These are phyloP conservation scores for Melopsittacus undulatus DNA, from an alignment of 2,797 vertebrate genomes.

Conservation along the genomic window DNA sequence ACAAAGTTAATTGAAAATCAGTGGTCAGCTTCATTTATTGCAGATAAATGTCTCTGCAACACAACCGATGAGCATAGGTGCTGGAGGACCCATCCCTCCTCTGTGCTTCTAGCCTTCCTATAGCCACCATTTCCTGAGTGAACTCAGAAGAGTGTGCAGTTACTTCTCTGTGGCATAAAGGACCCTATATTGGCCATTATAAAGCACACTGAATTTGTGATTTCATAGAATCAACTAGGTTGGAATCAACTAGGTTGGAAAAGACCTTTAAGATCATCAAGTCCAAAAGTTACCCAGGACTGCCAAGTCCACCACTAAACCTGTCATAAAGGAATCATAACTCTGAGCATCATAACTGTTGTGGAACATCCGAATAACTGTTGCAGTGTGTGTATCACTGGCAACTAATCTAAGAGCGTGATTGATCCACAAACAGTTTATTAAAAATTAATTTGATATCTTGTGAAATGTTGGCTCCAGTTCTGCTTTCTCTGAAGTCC, in stretches of 20 bases:
- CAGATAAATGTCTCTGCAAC: background rate
- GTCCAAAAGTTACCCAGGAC: background rate
- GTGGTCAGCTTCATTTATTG: background rate
- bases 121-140: background rate
- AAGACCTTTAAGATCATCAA: background rate
- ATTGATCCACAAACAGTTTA: background rate
- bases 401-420: background rate
- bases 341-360: background rate
- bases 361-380: background rate
- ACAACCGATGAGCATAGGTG: background rate
- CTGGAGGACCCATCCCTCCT: background rate
- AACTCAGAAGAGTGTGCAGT: background rate
- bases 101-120: background rate
- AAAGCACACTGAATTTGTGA: background rate
- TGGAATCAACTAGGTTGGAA: background rate
- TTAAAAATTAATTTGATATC: conserved; percentile 46
- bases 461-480: background rate
- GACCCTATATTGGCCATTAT: background rate
- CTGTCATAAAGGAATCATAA: background rate
- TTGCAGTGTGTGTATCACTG: background rate
- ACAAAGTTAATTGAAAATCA: background rate
- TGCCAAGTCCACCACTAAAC: background rate
- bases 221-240: background rate
- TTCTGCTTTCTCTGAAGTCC: conserved; percentile 24
- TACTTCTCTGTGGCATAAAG: background rate